Percentiles rank a stretch among this genome's conserved stretches.
phyloP scores from a whole-genome alignment of 2,797 vertebrate genomes.

The Eptatretus atami region DNA sequence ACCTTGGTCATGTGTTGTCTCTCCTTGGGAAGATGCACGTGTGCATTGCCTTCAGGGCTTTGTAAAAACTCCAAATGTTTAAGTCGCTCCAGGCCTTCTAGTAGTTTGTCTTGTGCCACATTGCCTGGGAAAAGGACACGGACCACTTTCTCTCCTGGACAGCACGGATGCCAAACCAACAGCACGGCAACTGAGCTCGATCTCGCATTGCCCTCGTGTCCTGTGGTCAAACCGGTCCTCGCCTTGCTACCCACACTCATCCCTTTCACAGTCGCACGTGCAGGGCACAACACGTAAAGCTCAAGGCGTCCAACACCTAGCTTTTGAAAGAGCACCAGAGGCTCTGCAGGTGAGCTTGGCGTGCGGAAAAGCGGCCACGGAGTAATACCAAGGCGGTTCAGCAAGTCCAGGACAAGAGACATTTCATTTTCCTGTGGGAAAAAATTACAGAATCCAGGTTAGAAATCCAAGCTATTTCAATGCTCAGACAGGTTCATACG shows the following conservation, averaged over 20 bases:
- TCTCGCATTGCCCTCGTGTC: constrained; percentile 89
- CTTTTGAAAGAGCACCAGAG: constrained; percentile 84
- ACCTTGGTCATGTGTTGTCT: constrained; percentile 74
- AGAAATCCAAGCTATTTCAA: no score
- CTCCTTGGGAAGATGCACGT: constrained; percentile 44
- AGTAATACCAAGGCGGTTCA: constrained; percentile 59
- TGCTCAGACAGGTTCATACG: no score
- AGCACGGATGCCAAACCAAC: constrained; percentile 85
- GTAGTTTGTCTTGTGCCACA: constrained; percentile 85
- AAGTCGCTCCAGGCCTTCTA: constrained; percentile 89
- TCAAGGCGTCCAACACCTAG: constrained; percentile 81
- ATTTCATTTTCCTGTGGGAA: constrained; percentile 20
- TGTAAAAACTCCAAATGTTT: constrained; percentile 73
- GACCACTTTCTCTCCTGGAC: constrained; percentile 70
- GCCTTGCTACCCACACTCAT: constrained; percentile 99
- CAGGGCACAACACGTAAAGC: constrained; percentile 84
- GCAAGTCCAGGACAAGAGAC: constrained; percentile 62
- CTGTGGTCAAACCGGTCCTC: constrained; percentile 64
- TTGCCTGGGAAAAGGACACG: constrained; percentile 91
- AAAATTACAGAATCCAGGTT: no score
- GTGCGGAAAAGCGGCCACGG: constrained; percentile 63
- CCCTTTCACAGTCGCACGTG: constrained; percentile 79
- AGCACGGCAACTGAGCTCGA: constrained; percentile 83
- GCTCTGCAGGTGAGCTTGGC: constrained; percentile 63
- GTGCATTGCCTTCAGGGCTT: constrained; percentile 19